phyloP scores from a whole-genome alignment of 2,113 vertebrate genomes.

The Solea solea region DNA sequence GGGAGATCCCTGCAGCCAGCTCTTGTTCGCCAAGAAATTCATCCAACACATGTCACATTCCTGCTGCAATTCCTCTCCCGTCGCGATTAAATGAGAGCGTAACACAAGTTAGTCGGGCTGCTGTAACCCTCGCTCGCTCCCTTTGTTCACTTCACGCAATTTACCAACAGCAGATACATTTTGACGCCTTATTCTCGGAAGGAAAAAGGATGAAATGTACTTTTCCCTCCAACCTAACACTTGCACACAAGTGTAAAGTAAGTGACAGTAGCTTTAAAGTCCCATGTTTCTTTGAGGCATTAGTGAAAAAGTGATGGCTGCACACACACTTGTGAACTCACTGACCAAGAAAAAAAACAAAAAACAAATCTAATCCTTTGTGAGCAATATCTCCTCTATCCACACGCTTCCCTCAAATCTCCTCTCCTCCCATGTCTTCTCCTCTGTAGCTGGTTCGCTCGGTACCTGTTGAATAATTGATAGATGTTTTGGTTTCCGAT shows the following conservation, averaged over 20 bases:
- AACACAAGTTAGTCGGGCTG: neutral
- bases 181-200: neutral
- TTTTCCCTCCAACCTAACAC: too few species aligned
- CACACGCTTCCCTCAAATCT: constrained; percentile 37
- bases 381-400: constrained; percentile 42
- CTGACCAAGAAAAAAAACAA: too few species aligned
- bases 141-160: neutral
- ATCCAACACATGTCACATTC: neutral
- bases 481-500: constrained; percentile 75
- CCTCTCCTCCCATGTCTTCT: constrained; percentile 65
- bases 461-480: constrained; percentile 80
- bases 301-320: constrained; percentile 12
- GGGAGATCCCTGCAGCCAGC: neutral
- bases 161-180: neutral
- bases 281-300: constrained; percentile 4
- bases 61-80: neutral
- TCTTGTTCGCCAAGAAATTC: neutral
- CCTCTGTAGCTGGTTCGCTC: constrained; percentile 65
- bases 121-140: neutral
- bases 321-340: neutral
- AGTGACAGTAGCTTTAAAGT: neutral
- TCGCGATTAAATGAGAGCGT: neutral
- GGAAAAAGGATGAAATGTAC: too few species aligned
- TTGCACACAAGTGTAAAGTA: too few species aligned
- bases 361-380: constrained; percentile 37